A percentile compares a stretch with the other conserved stretches of the same genome.
Evolutionary conservation across 2,113 vertebrate species (phyloP).

Genomic region (Lophotis ruficrista): DNA sequence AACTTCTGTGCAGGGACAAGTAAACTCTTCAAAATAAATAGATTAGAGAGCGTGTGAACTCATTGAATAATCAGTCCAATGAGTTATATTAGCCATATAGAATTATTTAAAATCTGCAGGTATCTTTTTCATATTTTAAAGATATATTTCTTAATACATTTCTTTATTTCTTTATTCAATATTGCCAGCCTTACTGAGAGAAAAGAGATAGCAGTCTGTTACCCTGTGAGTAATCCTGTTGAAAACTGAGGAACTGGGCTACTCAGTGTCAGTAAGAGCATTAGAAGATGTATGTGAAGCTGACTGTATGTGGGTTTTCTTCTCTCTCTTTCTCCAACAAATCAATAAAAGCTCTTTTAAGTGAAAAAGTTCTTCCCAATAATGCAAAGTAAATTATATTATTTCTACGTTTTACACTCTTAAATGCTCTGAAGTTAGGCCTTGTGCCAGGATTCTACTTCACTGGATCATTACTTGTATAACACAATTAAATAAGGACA

Average conservation of each 20-base stretch:
- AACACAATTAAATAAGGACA: neutral
- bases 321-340: neutral
- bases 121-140: neutral
- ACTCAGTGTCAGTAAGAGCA: neutral
- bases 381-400: conserved; percentile 46
- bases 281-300: neutral
- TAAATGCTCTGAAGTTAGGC: neutral
- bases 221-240: neutral
- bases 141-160: neutral
- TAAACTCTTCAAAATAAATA: neutral
- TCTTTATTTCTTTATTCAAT: neutral
- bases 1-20: neutral
- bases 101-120: neutral
- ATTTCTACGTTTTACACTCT: neutral
- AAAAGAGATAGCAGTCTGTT: neutral
- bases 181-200: neutral
- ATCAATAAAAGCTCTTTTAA: conserved; percentile 45
- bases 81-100: neutral
- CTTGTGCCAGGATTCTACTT: neutral
- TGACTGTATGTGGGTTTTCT: neutral
- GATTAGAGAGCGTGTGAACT: neutral
- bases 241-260: neutral
- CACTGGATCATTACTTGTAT: neutral
- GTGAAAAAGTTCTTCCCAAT: conserved; percentile 14
- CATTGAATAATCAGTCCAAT: neutral